Evolutionary conservation across 2,888 invertebrate genomes (phyloP).

Genomic region (Eristalis arbustorum): DNA sequence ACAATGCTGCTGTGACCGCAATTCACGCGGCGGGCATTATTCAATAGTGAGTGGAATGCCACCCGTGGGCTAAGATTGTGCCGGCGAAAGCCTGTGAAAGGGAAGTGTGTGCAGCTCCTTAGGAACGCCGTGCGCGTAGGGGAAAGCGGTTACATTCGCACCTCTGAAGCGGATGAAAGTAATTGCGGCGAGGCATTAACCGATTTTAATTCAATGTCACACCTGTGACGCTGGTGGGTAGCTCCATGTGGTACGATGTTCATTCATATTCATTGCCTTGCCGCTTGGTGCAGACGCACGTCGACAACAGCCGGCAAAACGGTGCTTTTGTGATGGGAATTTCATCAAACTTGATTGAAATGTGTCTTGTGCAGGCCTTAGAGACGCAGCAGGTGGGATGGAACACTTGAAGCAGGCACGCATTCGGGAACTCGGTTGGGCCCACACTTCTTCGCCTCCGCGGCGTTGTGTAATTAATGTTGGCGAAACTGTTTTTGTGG

Average conservation of each 20-base stretch:
- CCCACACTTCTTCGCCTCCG: too few species aligned
- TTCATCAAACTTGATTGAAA: too few species aligned
- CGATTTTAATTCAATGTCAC: not conserved
- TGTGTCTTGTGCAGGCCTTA: too few species aligned
- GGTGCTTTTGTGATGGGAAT: too few species aligned
- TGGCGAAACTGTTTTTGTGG: too few species aligned
- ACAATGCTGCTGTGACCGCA: conserved; percentile 43
- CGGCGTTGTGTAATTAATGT: too few species aligned
- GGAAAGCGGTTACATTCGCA: not conserved
- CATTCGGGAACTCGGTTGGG: too few species aligned
- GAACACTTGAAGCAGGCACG: too few species aligned
- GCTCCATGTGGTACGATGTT: not conserved
- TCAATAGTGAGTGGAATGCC: conserved; percentile 32
- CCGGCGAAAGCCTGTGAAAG: too few species aligned
- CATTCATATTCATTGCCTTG: not conserved
- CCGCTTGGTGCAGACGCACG: not conserved
- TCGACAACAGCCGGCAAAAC: too few species aligned
- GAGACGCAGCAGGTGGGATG: too few species aligned
- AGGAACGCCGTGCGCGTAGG: not conserved
- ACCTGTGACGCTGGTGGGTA: not conserved
- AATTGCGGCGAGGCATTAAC: not conserved
- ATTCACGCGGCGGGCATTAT: conserved; percentile 32
- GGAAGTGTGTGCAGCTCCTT: conserved; percentile 8
- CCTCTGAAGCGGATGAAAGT: not conserved
- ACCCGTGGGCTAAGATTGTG: too few species aligned